phyloP scores from a whole-genome alignment of 1,140 invertebrate genomes.

The Tetramorium parvispinum region DNA sequence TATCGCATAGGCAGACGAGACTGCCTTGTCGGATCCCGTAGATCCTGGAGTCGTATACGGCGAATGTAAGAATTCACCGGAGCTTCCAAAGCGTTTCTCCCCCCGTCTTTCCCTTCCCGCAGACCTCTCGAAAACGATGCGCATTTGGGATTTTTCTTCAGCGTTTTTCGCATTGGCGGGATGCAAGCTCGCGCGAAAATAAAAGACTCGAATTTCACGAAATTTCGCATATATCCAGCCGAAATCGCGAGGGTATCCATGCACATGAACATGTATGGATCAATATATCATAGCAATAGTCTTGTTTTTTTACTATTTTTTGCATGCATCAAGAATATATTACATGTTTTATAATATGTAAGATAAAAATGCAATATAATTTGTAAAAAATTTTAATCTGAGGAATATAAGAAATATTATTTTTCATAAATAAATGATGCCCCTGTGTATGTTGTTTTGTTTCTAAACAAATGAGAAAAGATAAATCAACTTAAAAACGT shows the following conservation, averaged over 20 bases:
- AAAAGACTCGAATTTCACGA: slow-evolving; percentile 79
- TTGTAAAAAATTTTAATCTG: neutral
- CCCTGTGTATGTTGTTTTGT: neutral
- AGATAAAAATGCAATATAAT: neutral
- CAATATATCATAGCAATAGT: neutral
- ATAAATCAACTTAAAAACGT: neutral
- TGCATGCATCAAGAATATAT: neutral
- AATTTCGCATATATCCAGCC: slow-evolving; percentile 70
- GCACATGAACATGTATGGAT: neutral
- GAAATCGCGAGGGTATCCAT: neutral
- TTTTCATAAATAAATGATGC: neutral
- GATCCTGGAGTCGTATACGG: slow-evolving; percentile 34
- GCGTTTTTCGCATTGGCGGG: slow-evolving; percentile 63
- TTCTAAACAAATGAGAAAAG: neutral
- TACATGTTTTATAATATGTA: neutral
- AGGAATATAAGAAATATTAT: neutral
- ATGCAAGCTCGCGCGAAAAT: slow-evolving; percentile 73
- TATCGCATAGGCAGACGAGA: slow-evolving; percentile 33
- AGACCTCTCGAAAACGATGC: slow-evolving; percentile 71
- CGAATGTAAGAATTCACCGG: slow-evolving; percentile 67
- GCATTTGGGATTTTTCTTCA: slow-evolving; percentile 77
- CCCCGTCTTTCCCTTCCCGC: slow-evolving; percentile 35
- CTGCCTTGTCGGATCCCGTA: slow-evolving; percentile 47
- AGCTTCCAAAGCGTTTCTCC: slow-evolving; percentile 56
- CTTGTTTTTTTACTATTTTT: neutral